Evolutionary conservation across 2,113 vertebrate genomes (phyloP).

Genomic region (Ivindomyrus marchei): DNA sequence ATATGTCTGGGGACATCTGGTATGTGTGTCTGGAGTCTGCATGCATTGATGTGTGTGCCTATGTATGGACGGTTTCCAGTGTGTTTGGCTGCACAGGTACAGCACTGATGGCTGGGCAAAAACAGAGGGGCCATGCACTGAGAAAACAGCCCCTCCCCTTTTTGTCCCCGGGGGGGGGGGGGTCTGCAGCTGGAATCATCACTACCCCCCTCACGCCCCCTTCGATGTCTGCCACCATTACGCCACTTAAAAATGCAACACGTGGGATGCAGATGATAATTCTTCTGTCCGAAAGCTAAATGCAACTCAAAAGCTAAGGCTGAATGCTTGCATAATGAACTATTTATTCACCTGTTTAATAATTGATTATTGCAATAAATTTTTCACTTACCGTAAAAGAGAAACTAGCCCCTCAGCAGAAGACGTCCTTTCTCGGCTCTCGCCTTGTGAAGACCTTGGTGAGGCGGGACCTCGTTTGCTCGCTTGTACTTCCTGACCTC

Average conservation of each 20-base stretch:
- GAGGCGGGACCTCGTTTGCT: neutral
- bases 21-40: neutral
- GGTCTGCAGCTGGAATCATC: neutral
- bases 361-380: neutral
- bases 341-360: neutral
- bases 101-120: neutral
- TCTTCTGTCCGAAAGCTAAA: neutral
- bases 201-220: neutral
- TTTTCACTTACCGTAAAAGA: neutral
- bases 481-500: neutral
- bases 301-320: neutral
- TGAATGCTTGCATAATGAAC: neutral
- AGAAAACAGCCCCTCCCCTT: neutral
- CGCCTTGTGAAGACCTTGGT: neutral
- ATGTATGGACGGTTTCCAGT: neutral
- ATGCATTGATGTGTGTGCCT: neutral
- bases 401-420: neutral
- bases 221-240: neutral
- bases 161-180: neutral
- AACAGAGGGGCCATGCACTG: neutral
- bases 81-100: neutral
- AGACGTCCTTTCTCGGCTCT: neutral
- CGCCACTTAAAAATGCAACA: neutral
- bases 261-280: neutral
- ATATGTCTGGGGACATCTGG: neutral